Conservation (phyloP, 2,888 invertebrate species). For the Cheilosia urbana region DNA sequence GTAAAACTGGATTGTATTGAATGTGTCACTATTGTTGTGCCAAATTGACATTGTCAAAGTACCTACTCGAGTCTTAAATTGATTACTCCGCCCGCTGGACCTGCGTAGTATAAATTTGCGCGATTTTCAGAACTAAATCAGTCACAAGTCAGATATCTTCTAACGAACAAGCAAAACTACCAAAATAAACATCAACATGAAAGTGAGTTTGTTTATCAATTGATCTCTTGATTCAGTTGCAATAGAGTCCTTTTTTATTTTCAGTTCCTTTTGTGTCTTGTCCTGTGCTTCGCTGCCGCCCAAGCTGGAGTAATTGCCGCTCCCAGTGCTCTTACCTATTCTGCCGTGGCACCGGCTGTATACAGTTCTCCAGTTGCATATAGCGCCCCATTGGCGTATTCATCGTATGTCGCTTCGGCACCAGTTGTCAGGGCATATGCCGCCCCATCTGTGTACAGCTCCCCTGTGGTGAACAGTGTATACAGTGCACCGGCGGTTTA, state of each 20-base stretch:
- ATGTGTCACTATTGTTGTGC: not conserved
- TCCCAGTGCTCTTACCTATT: slow-evolving; percentile 42
- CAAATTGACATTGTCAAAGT: slow-evolving; percentile 4
- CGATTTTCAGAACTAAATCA: slow-evolving; percentile 22
- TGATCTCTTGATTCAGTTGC: not conserved
- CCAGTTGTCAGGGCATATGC: slow-evolving; percentile 30
- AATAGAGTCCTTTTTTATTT: slow-evolving; percentile 12
- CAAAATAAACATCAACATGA: slow-evolving; percentile 42
- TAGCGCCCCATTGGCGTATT: slow-evolving; percentile 47
- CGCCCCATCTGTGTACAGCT: slow-evolving; percentile 40
- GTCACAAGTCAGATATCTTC: slow-evolving; percentile 45
- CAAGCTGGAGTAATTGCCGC: slow-evolving; percentile 64
- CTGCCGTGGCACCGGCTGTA: slow-evolving; percentile 31
- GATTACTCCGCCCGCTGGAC: not conserved
- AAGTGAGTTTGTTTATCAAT: slow-evolving; percentile 30
- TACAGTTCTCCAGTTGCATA: slow-evolving; percentile 19
- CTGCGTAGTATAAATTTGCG: slow-evolving; percentile 32
- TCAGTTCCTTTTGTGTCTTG: slow-evolving; percentile 64
- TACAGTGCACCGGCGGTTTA: slow-evolving; percentile 48
- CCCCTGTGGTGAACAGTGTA: slow-evolving; percentile 35
- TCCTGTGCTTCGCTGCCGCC: slow-evolving; percentile 59
- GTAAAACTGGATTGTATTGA: slow-evolving; percentile 17
- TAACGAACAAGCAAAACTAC: slow-evolving; percentile 15
- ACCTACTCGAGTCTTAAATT: not conserved
- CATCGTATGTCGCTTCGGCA: slow-evolving; percentile 32